Conservation (phyloP, 2,113 vertebrate genomes). For the Onychostruthus taczanowskii region DNA sequence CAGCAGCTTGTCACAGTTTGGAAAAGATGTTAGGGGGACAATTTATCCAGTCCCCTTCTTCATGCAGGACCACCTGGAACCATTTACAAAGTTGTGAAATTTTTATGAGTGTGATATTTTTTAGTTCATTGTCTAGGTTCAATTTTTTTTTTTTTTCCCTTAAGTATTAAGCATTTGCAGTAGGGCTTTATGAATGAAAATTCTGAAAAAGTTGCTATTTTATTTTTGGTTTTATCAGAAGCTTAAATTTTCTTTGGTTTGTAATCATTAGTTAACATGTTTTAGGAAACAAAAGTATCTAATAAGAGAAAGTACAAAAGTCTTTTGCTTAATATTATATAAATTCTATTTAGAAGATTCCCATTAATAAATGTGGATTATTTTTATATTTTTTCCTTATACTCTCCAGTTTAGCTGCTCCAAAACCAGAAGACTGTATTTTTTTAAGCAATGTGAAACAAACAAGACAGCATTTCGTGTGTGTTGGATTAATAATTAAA, state of each 20-base stretch:
- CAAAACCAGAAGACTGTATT: background rate
- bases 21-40: background rate
- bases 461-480: background rate
- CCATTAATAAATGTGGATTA: background rate
- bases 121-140: background rate
- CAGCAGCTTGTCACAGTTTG: background rate
- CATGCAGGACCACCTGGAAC: fast-evolving
- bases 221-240: background rate
- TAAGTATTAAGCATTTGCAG: background rate
- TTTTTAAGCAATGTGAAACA: background rate
- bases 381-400: background rate
- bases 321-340: background rate
- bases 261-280: background rate
- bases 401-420: background rate
- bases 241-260: background rate
- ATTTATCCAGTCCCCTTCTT: fast-evolving
- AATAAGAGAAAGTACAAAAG: background rate
- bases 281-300: background rate
- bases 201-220: background rate
- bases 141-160: background rate
- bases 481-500: background rate
- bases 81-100: background rate
- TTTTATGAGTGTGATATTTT: background rate
- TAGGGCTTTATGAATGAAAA: background rate
- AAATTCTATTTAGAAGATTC: background rate